A percentile compares a stretch with the other conserved stretches of the same genome.
Evolutionary conservation across 2,113 vertebrate species (phyloP).

Genomic region (Rhinoderma darwinii): DNA sequence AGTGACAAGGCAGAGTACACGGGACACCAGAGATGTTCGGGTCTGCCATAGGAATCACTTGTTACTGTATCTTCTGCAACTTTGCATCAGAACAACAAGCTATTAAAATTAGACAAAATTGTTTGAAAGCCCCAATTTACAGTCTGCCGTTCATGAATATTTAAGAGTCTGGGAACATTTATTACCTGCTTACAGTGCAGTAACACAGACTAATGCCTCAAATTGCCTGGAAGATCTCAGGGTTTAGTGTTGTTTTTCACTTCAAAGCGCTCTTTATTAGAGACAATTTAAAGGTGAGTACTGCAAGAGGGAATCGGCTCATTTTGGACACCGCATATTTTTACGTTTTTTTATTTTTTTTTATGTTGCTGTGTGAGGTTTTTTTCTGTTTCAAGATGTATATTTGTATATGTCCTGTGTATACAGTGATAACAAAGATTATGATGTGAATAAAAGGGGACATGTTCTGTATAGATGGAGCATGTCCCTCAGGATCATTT

Average conservation of each 20-base stretch:
- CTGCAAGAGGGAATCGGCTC: background rate
- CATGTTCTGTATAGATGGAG: no score
- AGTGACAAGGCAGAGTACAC: background rate
- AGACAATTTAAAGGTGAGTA: constrained; percentile 2
- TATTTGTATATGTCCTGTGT: no score
- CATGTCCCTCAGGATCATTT: no score
- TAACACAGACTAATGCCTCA: constrained; percentile 44
- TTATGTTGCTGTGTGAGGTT: background rate
- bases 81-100: constrained; percentile 44
- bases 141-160: constrained; percentile 53
- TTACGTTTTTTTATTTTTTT: no score
- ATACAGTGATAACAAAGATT: no score
- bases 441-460: no score
- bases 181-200: constrained; percentile 56
- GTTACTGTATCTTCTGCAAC: constrained; percentile 10
- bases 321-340: background rate
- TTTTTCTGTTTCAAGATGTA: background rate
- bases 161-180: constrained; percentile 48
- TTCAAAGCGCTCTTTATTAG: background rate
- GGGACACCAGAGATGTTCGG: background rate
- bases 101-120: constrained; percentile 52
- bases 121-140: constrained; percentile 48
- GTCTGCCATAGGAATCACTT: background rate
- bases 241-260: constrained; percentile 26
- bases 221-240: constrained; percentile 27